phyloP scores from a whole-genome alignment of 2,113 vertebrate genomes.

The Oreochromis niloticus region DNA sequence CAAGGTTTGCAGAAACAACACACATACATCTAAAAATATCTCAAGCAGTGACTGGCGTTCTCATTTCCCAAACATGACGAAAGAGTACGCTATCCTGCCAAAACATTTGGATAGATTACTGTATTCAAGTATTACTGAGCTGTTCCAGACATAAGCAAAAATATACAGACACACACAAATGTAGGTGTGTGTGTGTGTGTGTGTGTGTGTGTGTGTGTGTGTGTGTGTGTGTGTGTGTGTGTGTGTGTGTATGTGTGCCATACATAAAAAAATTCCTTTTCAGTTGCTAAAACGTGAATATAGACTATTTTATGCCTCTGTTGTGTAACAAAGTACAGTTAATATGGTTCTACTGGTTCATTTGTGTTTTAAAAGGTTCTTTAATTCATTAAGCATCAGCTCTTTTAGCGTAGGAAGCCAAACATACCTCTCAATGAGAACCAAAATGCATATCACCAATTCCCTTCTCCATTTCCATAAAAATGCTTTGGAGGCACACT shows the following conservation, averaged over 20 bases:
- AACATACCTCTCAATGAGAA: slow-evolving; percentile 1
- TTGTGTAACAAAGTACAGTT: background rate
- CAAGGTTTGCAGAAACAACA: slow-evolving; percentile 17
- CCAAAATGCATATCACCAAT: background rate
- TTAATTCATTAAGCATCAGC: background rate
- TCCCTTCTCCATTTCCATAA: background rate
- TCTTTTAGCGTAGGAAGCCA: background rate
- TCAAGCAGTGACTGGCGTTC: background rate
- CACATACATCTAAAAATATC: slow-evolving; percentile 11
- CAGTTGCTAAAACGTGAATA: background rate
- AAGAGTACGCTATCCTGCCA: background rate
- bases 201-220: background rate
- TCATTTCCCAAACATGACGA: background rate
- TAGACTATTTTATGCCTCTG: background rate
- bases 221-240: background rate
- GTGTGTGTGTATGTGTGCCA: background rate
- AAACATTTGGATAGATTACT: background rate
- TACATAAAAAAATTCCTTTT: background rate
- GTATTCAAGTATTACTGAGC: background rate
- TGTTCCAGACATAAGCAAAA: background rate
- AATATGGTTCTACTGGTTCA: background rate
- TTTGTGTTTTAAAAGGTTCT: background rate
- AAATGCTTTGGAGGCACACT: background rate
- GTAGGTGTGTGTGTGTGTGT: background rate
- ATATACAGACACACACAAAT: background rate